Evolutionary conservation across 2,113 vertebrate genomes (phyloP).

Genomic region (Catharus bicknelli): DNA sequence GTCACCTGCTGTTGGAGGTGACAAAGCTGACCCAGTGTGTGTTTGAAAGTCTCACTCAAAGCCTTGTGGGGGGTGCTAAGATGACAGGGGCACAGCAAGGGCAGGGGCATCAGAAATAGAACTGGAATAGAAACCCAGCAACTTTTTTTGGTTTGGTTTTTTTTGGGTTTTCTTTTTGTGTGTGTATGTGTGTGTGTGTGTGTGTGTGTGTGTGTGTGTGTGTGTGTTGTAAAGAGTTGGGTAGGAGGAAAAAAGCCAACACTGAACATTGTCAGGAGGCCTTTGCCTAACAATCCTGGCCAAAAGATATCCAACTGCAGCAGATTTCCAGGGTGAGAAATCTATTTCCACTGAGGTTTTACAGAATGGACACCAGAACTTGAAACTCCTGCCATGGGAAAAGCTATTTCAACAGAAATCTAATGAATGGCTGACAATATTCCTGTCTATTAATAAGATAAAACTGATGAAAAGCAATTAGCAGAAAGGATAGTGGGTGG

Average conservation of each 20-base stretch:
- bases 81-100: rapidly evolving
- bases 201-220: neutral
- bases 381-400: neutral
- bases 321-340: neutral
- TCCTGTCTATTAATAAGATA: neutral
- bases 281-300: neutral
- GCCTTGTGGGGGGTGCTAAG: neutral
- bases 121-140: neutral
- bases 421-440: neutral
- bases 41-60: neutral
- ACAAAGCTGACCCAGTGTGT: neutral
- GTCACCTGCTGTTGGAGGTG: neutral
- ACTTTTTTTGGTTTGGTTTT: neutral
- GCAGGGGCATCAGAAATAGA: neutral
- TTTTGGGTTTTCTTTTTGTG: too few relatives aligned
- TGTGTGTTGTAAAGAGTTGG: neutral
- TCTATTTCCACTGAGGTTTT: neutral
- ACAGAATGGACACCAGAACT: neutral
- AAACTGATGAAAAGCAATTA: neutral
- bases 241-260: neutral
- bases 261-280: neutral
- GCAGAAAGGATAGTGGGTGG: neutral
- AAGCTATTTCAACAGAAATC: neutral
- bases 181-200: too few relatives aligned
- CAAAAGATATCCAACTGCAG: neutral